Evolutionary conservation across 2,113 vertebrate genomes (phyloP).

Genomic region (Albula goreensis): DNA sequence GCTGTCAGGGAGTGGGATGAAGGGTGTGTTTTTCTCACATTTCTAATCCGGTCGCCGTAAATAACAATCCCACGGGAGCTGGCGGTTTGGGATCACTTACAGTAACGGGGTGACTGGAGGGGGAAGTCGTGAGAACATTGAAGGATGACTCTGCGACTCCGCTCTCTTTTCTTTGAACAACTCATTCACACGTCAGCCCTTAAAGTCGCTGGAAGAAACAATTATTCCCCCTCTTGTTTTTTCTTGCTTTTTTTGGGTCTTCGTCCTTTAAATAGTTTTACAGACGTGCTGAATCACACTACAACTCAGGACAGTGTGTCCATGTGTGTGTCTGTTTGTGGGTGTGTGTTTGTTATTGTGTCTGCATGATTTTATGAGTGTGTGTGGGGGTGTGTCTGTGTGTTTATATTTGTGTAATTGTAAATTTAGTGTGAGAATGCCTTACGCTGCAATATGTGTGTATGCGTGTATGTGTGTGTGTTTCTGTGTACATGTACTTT

Average conservation of each 20-base stretch:
- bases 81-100: slow-evolving; percentile 69
- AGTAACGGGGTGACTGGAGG: slow-evolving; percentile 50
- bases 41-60: slow-evolving; percentile 52
- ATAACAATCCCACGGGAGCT: slow-evolving; percentile 52
- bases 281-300: slow-evolving; percentile 68
- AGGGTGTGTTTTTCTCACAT: slow-evolving; percentile 39
- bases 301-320: slow-evolving; percentile 55
- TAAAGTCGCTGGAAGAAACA: slow-evolving; percentile 63
- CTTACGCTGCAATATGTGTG: not conserved
- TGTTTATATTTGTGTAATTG: not conserved
- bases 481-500: slow-evolving; percentile 28
- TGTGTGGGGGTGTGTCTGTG: slow-evolving; percentile 46
- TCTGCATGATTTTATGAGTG: not conserved
- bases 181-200: slow-evolving; percentile 70
- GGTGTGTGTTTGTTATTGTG: not conserved
- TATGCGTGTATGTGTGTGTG: slow-evolving; percentile 27
- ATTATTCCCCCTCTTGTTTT: slow-evolving; percentile 56
- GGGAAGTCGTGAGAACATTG: slow-evolving; percentile 66
- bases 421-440: not conserved
- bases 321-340: slow-evolving; percentile 36
- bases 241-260: slow-evolving; percentile 51
- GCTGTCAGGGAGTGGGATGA: not conserved
- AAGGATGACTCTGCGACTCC: slow-evolving; percentile 60
- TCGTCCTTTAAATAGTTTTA: slow-evolving; percentile 68
- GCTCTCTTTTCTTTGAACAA: slow-evolving; percentile 68